Conservation (phyloP, 2,113 vertebrate species). For the Potamarius usumacintae region DNA sequence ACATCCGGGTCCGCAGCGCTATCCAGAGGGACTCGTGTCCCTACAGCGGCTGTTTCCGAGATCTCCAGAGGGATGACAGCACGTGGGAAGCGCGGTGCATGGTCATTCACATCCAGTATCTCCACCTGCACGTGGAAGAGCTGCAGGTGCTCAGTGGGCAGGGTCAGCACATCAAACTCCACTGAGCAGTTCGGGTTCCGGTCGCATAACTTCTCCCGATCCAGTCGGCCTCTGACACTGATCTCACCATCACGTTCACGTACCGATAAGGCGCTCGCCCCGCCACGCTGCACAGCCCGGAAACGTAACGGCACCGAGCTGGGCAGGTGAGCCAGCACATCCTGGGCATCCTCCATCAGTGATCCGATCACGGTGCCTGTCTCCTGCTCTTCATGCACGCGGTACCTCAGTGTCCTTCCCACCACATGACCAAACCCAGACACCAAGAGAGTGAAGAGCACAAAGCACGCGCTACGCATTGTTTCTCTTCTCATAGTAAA, state of each 20-base stretch:
- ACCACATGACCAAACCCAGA: constrained; percentile 63
- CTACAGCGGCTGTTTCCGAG: constrained; percentile 90
- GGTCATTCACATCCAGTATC: constrained; percentile 96
- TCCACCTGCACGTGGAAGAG: constrained; percentile 95
- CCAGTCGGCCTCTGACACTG: constrained; percentile 88
- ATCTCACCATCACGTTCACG: constrained; percentile 93
- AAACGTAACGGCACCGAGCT: constrained; percentile 85
- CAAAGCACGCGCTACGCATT: not conserved
- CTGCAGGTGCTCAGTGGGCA: constrained; percentile 95
- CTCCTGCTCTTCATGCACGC: constrained; percentile 92
- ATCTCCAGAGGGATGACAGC: constrained; percentile 91
- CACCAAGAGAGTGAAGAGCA: constrained; percentile 21
- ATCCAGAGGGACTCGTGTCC: constrained; percentile 93
- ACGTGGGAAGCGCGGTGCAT: constrained; percentile 91
- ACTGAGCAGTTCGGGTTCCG: constrained; percentile 94
- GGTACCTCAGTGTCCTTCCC: constrained; percentile 88
- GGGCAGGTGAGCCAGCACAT: constrained; percentile 84
- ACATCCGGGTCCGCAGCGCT: constrained; percentile 93
- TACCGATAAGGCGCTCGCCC: constrained; percentile 80
- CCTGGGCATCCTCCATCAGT: constrained; percentile 88
- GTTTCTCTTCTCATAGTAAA: not conserved
- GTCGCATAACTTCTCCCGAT: constrained; percentile 95
- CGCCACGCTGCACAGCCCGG: constrained; percentile 88
- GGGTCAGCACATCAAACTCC: constrained; percentile 94
- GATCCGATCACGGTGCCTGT: constrained; percentile 88